A percentile compares a stretch with the other conserved stretches of the same genome.
Evolutionary conservation across 2,113 vertebrate genomes (phyloP).

Genomic region (Sialia sialis): DNA sequence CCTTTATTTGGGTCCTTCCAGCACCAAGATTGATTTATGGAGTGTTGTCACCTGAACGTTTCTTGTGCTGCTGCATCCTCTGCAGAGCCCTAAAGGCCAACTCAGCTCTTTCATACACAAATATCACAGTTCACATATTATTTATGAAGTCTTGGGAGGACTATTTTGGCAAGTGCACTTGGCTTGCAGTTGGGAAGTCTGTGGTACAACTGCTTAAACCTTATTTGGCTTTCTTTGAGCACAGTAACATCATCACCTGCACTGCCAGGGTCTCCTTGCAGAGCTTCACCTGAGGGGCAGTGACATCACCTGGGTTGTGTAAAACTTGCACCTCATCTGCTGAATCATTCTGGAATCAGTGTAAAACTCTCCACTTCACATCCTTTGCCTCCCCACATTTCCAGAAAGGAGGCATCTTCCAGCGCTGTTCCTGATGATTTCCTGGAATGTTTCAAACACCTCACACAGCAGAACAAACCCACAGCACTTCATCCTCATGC

Average conservation of each 20-base stretch:
- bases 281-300: background rate
- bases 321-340: slow-evolving; percentile 38
- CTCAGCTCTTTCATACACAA: background rate
- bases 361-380: background rate
- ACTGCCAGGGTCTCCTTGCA: background rate
- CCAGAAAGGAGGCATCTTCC: background rate
- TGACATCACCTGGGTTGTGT: slow-evolving; percentile 3
- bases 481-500: background rate
- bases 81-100: background rate
- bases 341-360: background rate
- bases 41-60: background rate
- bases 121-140: background rate
- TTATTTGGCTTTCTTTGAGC: background rate
- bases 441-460: background rate
- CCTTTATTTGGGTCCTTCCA: background rate
- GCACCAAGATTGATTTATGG: background rate
- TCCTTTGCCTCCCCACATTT: background rate
- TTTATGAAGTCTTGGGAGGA: background rate
- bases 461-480: background rate
- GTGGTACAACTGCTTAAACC: background rate
- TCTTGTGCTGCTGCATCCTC: background rate
- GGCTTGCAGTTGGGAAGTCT: background rate
- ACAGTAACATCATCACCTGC: background rate
- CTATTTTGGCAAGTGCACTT: background rate
- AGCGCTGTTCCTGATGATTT: background rate